Conservation (phyloP, 2,888 invertebrate genomes). For the Asteroscopus sphinx region DNA sequence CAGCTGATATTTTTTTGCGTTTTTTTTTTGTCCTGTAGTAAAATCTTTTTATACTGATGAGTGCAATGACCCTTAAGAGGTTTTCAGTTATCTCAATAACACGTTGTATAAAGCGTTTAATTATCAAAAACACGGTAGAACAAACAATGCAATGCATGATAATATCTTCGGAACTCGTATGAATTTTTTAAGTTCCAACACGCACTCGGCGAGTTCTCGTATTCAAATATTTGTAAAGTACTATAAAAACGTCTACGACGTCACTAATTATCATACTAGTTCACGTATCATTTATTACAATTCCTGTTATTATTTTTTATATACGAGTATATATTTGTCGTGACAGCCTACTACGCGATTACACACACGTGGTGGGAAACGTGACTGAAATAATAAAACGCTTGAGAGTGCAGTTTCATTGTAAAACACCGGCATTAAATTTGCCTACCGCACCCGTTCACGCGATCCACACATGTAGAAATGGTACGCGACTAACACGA, state of each 20-base stretch:
- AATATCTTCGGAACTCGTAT: no score
- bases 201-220: background rate
- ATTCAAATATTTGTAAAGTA: background rate
- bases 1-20: no score
- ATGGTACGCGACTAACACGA: constrained; percentile 3
- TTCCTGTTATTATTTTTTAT: constrained; percentile 16
- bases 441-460: constrained; percentile 13
- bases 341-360: constrained; percentile 19
- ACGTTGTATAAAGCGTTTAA: no score
- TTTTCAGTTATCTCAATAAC: no score
- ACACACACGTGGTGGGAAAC: constrained; percentile 53
- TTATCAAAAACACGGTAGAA: no score
- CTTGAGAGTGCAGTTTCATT: constrained; percentile 38
- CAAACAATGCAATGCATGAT: no score
- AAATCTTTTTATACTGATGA: no score
- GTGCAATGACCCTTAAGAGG: no score
- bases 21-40: no score
- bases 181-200: no score
- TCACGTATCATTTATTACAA: constrained; percentile 33
- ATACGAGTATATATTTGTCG: constrained; percentile 18
- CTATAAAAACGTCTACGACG: constrained; percentile 5
- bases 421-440: constrained; percentile 30
- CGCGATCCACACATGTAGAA: constrained; percentile 6
- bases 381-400: constrained; percentile 53
- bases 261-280: constrained; percentile 16